A percentile compares a stretch with the other conserved stretches of the same genome.
Conservation (phyloP, 2,113 vertebrate species). For the Cyanistes caeruleus region DNA sequence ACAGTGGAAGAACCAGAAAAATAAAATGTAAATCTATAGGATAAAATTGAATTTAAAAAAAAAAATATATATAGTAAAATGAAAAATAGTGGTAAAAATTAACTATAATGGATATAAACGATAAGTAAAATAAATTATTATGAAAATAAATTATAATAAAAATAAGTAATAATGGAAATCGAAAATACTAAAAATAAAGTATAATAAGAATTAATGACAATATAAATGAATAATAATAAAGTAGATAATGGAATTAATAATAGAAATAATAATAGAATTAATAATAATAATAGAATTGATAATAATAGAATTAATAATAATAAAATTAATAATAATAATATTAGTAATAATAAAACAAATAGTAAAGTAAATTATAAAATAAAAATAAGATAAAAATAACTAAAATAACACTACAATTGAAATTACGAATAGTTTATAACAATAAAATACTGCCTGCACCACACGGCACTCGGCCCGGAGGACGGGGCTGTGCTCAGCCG, state of each 20-base stretch:
- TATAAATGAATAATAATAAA: background rate
- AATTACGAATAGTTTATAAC: background rate
- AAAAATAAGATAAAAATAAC: background rate
- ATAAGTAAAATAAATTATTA: background rate
- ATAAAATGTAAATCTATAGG: background rate
- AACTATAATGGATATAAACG: rapidly evolving
- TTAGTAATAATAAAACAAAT: background rate
- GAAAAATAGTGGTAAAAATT: background rate
- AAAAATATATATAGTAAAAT: background rate
- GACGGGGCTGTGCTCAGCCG: rapidly evolving
- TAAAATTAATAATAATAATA: background rate
- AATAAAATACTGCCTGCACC: background rate
- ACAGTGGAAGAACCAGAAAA: background rate
- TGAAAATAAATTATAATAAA: background rate
- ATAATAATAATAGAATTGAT: too few species aligned
- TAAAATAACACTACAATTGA: background rate
- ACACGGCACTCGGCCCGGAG: background rate
- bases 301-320: background rate
- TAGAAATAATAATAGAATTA: background rate
- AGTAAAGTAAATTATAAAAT: background rate
- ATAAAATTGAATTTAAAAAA: background rate
- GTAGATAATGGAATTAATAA: background rate
- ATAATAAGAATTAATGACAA: background rate
- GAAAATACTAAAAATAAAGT: background rate
- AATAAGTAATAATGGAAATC: background rate